Evolutionary conservation across 2,797 vertebrate species (phyloP), one percentile per base, ranked within the genome.

Genomic region (Hippoglossus hippoglossus): DNA sequence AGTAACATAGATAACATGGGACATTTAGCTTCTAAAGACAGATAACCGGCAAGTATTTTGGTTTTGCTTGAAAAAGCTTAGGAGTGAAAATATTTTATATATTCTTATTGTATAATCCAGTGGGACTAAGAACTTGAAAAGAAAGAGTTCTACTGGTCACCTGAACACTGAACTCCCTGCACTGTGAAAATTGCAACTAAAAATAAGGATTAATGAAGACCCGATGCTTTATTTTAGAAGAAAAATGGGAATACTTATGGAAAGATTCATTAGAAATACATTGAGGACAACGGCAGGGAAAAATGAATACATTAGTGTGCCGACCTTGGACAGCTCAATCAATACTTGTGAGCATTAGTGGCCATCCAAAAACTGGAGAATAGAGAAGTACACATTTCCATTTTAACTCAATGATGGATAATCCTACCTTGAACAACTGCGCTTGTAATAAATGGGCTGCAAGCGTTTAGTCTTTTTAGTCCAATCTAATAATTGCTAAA

Each of bases 401-500:
- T 88, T 85, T 86, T 78, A 84, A 91, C 76, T 83, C 76, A 28
- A 53, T 92, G 85, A 92, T 86, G 69, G 84, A 93, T 89, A 83
- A 84, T 77, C 77, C 71, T 62, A 82, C 77, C 68, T 72, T 84
- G 60, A 86, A 84, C 82, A 89, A 90, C 56, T 77, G 66, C 25
- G 67, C 63, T 57, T 67, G 56, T 86, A 85, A 91, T 86, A 83
- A 90, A 93, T 90, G 86, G 63, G 46, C 72, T 15, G 46, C 47
- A 28, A 70, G 66, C 74, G 55, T 68, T 81, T 74, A 56, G 87
- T 63, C 67, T 81, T 71, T 76, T 80, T 28, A 26, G 67, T 71
- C 76, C 79, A 91, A 90, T 92, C 81, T 86, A 87, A 93, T 91
- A 87, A 93, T 84, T 84, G 84, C 84, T 71, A 72, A 90, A 88